Conservation (phyloP, 2,113 vertebrate genomes). For the Megaleporinus macrocephalus region DNA sequence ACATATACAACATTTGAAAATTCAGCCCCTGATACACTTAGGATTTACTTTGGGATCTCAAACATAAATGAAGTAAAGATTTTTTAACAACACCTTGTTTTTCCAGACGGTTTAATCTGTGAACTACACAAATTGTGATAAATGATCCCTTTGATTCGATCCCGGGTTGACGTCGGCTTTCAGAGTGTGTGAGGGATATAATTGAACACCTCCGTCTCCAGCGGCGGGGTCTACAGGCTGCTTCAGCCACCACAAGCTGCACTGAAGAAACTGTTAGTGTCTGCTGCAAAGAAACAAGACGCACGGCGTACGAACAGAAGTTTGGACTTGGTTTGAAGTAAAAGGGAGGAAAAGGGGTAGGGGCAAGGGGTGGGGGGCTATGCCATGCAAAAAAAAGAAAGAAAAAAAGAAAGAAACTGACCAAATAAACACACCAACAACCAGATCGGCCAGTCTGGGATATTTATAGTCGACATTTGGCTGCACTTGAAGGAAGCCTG, state of each 20-base stretch:
- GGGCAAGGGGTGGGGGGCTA: too few species aligned
- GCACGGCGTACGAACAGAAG: constrained; percentile 41
- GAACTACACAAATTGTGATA: background rate
- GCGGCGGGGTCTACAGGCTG: background rate
- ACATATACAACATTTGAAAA: too few species aligned
- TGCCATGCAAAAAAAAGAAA: constrained; percentile 50
- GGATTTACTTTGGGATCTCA: too few species aligned
- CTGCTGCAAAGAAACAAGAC: constrained; percentile 36
- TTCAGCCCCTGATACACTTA: too few species aligned
- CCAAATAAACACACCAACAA: constrained; percentile 68
- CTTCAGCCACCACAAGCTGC: background rate
- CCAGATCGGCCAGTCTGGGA: constrained; percentile 59
- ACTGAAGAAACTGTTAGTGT: background rate
- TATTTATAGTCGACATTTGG: constrained; percentile 73
- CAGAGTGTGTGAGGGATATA: background rate
- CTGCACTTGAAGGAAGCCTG: constrained; percentile 63
- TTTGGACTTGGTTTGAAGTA: constrained; percentile 29
- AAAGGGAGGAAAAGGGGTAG: constrained; percentile 29
- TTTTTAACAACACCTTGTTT: background rate
- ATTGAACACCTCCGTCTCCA: constrained; percentile 2
- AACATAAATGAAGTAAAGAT: too few species aligned
- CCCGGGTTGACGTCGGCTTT: background rate
- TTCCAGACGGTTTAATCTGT: background rate
- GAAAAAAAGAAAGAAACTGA: constrained; percentile 55
- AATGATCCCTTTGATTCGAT: background rate